Evolutionary conservation across 2,888 invertebrate species (phyloP).

Genomic region (Mythimna vitellina): DNA sequence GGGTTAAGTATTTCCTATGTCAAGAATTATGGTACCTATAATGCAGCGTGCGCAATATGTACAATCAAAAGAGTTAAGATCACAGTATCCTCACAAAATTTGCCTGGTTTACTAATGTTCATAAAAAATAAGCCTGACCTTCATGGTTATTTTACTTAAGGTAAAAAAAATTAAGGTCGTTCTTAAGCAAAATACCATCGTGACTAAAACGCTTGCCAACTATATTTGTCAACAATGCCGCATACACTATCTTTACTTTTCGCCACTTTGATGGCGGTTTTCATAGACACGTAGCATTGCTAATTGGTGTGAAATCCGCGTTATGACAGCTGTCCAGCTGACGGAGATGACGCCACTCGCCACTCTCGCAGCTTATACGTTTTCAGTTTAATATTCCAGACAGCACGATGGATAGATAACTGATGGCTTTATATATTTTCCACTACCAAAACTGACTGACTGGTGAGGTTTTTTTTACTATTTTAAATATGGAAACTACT

Average conservation of each 20-base stretch:
- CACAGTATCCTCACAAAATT: not conserved
- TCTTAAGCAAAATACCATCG: not conserved
- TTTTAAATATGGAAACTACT: not conserved
- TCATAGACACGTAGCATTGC: not conserved
- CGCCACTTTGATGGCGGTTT: conserved; percentile 14
- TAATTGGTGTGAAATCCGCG: conserved; percentile 21
- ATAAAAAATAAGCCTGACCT: not conserved
- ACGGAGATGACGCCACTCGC: not conserved
- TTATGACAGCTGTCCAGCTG: conserved; percentile 17
- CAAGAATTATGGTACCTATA: not conserved
- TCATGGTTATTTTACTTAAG: too few species aligned
- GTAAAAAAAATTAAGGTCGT: conserved; percentile 5
- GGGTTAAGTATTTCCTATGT: not conserved
- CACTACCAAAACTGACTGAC: not conserved
- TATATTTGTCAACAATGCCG: not conserved
- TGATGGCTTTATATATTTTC: not conserved
- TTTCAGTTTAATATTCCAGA: conserved; percentile 23
- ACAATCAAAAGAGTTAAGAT: not conserved
- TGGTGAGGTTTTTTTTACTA: not conserved
- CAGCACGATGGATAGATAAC: conserved; percentile 2
- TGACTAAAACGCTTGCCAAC: not conserved
- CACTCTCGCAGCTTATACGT: not conserved
- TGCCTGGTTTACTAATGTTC: not conserved
- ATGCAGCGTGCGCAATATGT: too few species aligned
- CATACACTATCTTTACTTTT: conserved; percentile 2